Evolutionary conservation across 2,113 vertebrate species (phyloP).

Genomic region (Carettochelys insculpta): DNA sequence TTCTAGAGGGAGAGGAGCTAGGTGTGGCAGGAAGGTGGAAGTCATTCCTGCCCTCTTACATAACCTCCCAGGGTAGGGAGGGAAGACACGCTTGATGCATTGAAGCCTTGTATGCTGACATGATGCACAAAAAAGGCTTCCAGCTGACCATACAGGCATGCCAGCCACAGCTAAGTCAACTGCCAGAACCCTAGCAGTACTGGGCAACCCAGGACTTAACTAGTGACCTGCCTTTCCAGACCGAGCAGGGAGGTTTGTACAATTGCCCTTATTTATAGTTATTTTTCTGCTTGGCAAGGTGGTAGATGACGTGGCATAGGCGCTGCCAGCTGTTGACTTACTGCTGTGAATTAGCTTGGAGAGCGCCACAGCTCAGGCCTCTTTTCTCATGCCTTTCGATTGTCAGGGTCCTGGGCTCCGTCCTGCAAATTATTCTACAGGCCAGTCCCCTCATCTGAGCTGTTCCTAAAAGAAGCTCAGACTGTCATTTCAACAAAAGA

Average conservation of each 20-base stretch:
- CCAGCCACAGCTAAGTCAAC: fast-evolving
- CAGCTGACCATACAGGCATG: fast-evolving
- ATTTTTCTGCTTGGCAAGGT: neutral
- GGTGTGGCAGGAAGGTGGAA: neutral
- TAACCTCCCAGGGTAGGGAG: fast-evolving
- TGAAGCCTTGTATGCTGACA: fast-evolving
- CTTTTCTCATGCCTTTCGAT: neutral
- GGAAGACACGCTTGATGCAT: neutral
- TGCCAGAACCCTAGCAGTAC: neutral
- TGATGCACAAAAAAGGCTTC: fast-evolving
- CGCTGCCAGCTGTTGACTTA: fast-evolving
- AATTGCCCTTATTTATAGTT: neutral
- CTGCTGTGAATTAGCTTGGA: neutral
- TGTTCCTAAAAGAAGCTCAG: neutral
- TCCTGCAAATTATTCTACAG: neutral
- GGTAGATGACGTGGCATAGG: fast-evolving
- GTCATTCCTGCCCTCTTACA: fast-evolving
- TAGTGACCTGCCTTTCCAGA: fast-evolving
- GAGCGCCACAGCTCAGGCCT: neutral
- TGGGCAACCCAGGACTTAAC: fast-evolving
- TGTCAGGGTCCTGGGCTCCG: neutral
- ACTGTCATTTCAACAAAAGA: neutral
- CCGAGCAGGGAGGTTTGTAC: fast-evolving
- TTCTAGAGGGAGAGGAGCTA: fast-evolving
- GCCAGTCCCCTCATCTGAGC: neutral